Evolutionary conservation across 2,113 vertebrate species (phyloP), one percentile per base, ranked within the genome.

Genomic region (Burhinus bistriatus): DNA sequence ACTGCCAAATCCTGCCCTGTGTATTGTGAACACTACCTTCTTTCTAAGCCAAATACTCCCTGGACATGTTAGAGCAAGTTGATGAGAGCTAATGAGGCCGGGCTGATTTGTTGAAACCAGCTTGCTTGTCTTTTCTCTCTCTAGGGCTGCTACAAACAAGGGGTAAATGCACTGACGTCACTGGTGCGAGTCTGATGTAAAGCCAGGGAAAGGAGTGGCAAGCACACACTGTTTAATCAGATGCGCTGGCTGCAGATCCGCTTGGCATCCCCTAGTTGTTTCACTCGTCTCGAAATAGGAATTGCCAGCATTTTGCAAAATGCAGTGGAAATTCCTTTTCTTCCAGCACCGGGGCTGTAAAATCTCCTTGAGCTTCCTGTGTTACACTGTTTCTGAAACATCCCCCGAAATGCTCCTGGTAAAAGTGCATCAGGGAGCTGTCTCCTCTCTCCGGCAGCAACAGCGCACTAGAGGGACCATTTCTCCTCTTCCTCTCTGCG

Each of bases 51-150:
- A 83, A 66, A 44, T 12, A 9, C 69, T 73, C 59, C 11, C 34
- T 59, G 70, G 49, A 17, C 59, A 42, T 5, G 65, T 54, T 55
- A 38, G 40, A 64, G 64, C 73, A 71, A 65, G 82, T 17, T 61
- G 87, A 68, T 72, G 78, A 51, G 69, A 90, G n/a, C 55, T 64
- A 44, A 93, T 40, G 87, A 84, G 79, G 59, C 52, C 10, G 27
- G 19, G 44, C 58, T 73, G 75, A 54, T 77, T 68, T 72, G 49
- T 2, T 44, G 83, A 61, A 77, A 62, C 22, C 69, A 58, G 47
- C 40, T 47, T 36, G 65, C 71, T 64, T 47, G 34, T 2, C 54
- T 72, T 47, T 40, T 22, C 45, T 52, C 71, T 49, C 64, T 29
- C 38, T 38, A 9, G 13, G 18, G n/a, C 87, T 23, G 38, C 58